These are phyloP conservation scores for Meliscaeva auricollis DNA, from an alignment of 2,888 invertebrate species.

Conservation along the genomic window DNA sequence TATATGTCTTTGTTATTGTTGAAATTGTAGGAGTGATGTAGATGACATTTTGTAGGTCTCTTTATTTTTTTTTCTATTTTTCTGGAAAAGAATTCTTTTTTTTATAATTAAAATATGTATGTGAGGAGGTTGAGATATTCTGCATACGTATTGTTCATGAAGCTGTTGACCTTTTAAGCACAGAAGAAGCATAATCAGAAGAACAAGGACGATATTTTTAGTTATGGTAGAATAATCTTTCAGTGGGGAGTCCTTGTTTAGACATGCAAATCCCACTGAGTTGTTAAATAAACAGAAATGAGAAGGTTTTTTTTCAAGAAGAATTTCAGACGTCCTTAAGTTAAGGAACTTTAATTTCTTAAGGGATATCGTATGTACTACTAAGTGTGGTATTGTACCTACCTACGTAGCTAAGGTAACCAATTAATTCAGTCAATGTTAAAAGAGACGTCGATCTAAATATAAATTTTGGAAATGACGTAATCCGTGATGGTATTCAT, in stretches of 20 bases:
- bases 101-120: neutral
- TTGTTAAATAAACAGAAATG: neutral
- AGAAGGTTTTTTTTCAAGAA: neutral
- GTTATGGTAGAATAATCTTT: neutral
- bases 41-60: conserved; percentile 38
- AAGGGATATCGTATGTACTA: too few relatives aligned
- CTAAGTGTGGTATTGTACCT: too few relatives aligned
- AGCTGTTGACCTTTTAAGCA: conserved; percentile 70
- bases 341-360: too few relatives aligned
- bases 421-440: too few relatives aligned
- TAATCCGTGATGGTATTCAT: too few relatives aligned
- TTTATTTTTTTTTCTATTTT: neutral
- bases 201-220: conserved; percentile 30
- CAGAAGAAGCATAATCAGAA: conserved; percentile 29
- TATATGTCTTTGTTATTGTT: neutral
- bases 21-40: conserved; percentile 24
- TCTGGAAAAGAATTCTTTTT: neutral
- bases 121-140: conserved; percentile 1
- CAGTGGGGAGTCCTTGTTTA: neutral
- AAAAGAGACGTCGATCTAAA: too few relatives aligned
- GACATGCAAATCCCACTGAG: conserved; percentile 6
- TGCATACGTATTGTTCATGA: conserved; percentile 31
- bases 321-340: too few relatives aligned
- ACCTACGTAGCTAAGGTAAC: too few relatives aligned
- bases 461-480: too few relatives aligned